Evolutionary conservation across 2,113 vertebrate genomes (phyloP).

Genomic region (Petromus typicus): DNA sequence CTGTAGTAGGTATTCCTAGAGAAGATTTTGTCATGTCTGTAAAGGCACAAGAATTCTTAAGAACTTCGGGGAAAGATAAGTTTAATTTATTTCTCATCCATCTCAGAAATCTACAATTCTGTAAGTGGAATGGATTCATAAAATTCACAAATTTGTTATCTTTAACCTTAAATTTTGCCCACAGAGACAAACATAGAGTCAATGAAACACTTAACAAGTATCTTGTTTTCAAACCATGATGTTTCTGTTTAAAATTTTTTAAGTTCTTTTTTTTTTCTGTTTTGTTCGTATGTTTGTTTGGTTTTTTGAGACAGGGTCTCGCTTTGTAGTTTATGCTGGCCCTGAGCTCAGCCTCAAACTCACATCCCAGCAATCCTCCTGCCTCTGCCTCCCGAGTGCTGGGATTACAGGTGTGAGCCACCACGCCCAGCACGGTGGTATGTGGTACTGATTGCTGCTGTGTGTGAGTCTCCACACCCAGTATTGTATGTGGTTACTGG

Average conservation of each 20-base stretch:
- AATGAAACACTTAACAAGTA: background rate
- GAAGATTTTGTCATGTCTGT: background rate
- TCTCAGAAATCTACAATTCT: background rate
- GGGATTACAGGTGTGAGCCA: too few species aligned
- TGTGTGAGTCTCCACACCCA: too few species aligned
- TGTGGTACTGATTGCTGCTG: too few species aligned
- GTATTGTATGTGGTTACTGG: too few species aligned
- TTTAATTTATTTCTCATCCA: background rate
- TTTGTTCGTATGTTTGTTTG: too few species aligned
- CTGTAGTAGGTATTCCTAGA: background rate
- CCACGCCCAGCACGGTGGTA: too few species aligned
- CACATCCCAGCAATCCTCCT: too few species aligned
- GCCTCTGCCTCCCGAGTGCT: too few species aligned
- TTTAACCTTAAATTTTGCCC: slow-evolving; percentile 14
- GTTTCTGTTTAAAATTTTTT: background rate
- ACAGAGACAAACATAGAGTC: slow-evolving; percentile 11
- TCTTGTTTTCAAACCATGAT: background rate
- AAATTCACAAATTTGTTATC: background rate
- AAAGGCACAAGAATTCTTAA: background rate
- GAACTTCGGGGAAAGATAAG: background rate
- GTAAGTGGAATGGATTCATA: background rate
- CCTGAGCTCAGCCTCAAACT: too few species aligned
- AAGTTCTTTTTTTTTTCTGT: too few species aligned
- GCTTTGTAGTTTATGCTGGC: too few species aligned
- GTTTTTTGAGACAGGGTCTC: too few species aligned